Evolutionary conservation across 2,888 invertebrate species (phyloP).

Genomic region (Papilio demoleus): DNA sequence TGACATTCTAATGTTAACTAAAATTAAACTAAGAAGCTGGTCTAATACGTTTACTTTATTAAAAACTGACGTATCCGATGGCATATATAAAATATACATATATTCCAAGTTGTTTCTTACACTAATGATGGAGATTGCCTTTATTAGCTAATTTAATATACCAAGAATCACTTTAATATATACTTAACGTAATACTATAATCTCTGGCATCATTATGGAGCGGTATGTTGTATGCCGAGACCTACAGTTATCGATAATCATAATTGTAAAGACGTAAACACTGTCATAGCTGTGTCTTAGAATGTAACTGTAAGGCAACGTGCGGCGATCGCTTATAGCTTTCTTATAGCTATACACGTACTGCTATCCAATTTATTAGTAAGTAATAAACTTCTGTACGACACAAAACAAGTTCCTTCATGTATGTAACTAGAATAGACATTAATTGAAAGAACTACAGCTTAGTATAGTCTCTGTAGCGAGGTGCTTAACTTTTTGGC

Average conservation of each 20-base stretch:
- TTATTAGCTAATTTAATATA: slow-evolving; percentile 2
- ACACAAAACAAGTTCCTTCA: neutral
- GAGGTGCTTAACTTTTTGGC: neutral
- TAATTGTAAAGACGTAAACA: slow-evolving; percentile 30
- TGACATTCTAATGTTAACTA: neutral
- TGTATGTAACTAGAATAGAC: neutral
- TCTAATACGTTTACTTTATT: neutral
- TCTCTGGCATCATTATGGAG: slow-evolving; percentile 3
- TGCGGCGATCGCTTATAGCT: slow-evolving; percentile 13
- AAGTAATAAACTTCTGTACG: neutral
- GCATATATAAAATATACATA: too few relatives aligned
- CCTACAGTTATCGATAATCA: slow-evolving; percentile 34
- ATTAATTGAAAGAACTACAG: neutral
- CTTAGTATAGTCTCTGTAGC: neutral
- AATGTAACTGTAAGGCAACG: slow-evolving; percentile 34
- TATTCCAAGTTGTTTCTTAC: too few relatives aligned
- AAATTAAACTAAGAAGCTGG: neutral
- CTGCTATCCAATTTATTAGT: slow-evolving; percentile 1
- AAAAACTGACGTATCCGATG: neutral
- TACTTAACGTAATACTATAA: slow-evolving; percentile 12
- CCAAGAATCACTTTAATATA: neutral
- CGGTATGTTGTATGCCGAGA: neutral
- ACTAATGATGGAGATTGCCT: neutral
- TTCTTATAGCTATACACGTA: slow-evolving; percentile 1
- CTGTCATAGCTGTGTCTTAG: slow-evolving; percentile 30